Base-by-base conservation (phyloP, 2,113 vertebrate genomes). In the Callospermophilus lateralis region DNA sequence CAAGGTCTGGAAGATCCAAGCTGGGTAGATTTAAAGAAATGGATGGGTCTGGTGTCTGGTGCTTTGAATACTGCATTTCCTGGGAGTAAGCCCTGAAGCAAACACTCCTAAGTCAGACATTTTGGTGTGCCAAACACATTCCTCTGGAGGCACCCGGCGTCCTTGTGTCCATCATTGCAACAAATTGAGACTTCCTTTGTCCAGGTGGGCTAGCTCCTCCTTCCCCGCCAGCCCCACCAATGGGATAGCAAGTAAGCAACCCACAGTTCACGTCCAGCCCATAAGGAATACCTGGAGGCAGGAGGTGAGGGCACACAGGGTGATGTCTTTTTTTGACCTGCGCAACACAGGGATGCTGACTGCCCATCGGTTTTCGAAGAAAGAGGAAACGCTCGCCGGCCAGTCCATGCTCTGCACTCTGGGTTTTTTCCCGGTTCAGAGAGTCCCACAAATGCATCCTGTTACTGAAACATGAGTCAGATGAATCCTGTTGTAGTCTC, bases 381-480 rank as follows among this genome's bases (percentile, higher is more conserved):
- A 96, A 90, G 84, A 90, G 97, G 95, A 97, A 96, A 28, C 6
- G 1, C 30, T 70, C 67, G 0, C 32, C 55, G 87, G 48, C 61
- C 19, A 48, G 76, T 77, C 84, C 53, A n/a, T 26, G 22, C 77
- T 90, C 34, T 30, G 76, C 51, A 28, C 70, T 48, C 70, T 63
- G 2, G 42, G 32, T n/a, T 95, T 90, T 84, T 81, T 89, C 67
- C 77, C 80, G 67, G 67, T 94, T 51, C 93, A 89, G 77, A 97
- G 86, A 89, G 86, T 65, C 24, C 22, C 37, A 45, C 30, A 63
- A 93, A 93, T 2, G 73, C 78, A 90, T 90, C 93, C 93, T 96
- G 93, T 96, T 93, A 70, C 68, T 0, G 3, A 78, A 90, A 85
- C 4, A 16, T 93, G 97, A 97, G 81, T 95, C 96, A 96, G 68